Base-by-base conservation (phyloP, 2,797 vertebrate species). In the Tenualosa ilisha region DNA sequence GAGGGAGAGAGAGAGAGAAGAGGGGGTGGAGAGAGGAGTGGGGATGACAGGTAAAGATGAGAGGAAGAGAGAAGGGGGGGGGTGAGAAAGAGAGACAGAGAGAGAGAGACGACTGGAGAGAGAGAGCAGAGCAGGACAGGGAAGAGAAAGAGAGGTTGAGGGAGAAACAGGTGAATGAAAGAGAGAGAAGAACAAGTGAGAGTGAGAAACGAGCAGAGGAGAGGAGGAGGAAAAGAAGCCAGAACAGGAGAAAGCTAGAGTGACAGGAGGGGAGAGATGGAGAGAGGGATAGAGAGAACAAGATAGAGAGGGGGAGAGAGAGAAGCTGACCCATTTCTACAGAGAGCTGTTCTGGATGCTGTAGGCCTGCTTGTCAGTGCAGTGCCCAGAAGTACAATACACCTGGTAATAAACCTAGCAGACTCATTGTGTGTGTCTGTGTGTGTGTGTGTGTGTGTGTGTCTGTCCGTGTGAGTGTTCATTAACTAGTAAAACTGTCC, bases 301-400 rank as follows among this genome's bases (percentile, higher is more conserved):
- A 7, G 53, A 85, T 31, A 56, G 46, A 65, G 81, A 5, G 40
- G 53, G 46, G 54, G 68, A 75, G 82, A 89, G 81, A 65, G 83
- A 86, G 82, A 85, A 84, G 86, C 51, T 89, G 86, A 88, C 81
- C 86, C 84, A 86, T 79, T 88, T 92, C 82, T 43, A 82, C 43
- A 43, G 84, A 43, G 84, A 86, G 79, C 46, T 43, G 37, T 84
- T 83, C 84, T 53, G 53, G 40, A 87, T 85, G 65, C 54, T 56
- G 86, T 22, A 82, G 9, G 0, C 31, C 59, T 86, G 84, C 83
- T 88, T 88, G 56, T 83, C 82, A 37, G 31, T 63, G 68, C 85
- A 46, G 3, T 83, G 82, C 84, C 88, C 84, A 82, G 86, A 88
- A 90, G 90, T 87, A 84, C 72, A 89, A 88, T 86, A 81, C 88